Evolutionary conservation across 1,140 invertebrate species (phyloP).

Genomic region (Drosophila varians): DNA sequence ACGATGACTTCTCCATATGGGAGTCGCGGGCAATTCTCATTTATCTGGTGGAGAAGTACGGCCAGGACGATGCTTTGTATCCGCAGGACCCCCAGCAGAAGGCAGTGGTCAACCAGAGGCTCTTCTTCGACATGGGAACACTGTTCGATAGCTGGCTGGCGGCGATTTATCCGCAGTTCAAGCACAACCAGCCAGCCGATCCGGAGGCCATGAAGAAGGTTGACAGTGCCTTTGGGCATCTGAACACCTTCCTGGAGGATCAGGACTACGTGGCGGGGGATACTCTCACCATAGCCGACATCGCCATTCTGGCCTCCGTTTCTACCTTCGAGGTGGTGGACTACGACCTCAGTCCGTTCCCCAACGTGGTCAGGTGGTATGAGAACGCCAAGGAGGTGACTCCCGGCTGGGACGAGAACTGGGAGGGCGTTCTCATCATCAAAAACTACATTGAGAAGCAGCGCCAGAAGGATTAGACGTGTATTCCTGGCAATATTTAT

Average conservation of each 20-base stretch:
- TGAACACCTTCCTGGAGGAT: conserved; percentile 88
- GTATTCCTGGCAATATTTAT: not conserved
- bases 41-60: conserved; percentile 88
- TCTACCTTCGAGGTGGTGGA: conserved; percentile 87
- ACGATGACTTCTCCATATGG: conserved; percentile 86
- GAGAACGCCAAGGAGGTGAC: conserved; percentile 87
- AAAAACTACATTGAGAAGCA: conserved; percentile 32
- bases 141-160: conserved; percentile 86
- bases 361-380: conserved; percentile 89
- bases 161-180: conserved; percentile 88
- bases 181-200: conserved; percentile 86
- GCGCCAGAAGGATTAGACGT: conserved; percentile 15
- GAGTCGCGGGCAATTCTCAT: conserved; percentile 89
- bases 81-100: conserved; percentile 87
- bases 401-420: conserved; percentile 84
- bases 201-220: conserved; percentile 87
- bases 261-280: conserved; percentile 87
- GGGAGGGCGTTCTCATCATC: conserved; percentile 44
- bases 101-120: conserved; percentile 88
- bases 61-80: conserved; percentile 87
- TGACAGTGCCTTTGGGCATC: conserved; percentile 85
- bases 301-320: conserved; percentile 86
- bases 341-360: conserved; percentile 87
- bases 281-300: conserved; percentile 90
- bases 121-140: conserved; percentile 89